Evolutionary conservation across 2,113 vertebrate genomes (phyloP).

Genomic region (Halcyon senegalensis): DNA sequence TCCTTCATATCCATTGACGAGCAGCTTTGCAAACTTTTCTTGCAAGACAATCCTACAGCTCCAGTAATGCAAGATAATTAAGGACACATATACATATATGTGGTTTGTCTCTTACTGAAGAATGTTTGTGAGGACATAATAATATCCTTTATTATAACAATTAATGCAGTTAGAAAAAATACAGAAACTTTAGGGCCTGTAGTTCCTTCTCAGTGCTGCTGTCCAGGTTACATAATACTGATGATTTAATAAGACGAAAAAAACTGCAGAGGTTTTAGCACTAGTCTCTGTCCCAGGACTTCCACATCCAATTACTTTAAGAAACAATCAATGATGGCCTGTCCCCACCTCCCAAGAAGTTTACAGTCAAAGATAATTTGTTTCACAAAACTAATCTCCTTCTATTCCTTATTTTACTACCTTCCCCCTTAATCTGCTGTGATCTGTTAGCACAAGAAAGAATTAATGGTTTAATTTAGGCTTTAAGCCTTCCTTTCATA

Average conservation of each 20-base stretch:
- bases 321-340: background rate
- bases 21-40: background rate
- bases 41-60: background rate
- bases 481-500: background rate
- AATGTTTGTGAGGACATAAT: background rate
- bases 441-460: background rate
- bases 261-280: background rate
- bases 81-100: background rate
- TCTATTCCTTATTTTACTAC: background rate
- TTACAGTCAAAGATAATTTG: background rate
- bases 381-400: background rate
- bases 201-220: background rate
- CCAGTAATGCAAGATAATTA: background rate
- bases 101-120: background rate
- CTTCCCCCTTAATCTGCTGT: background rate
- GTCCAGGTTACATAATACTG: background rate
- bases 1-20: background rate
- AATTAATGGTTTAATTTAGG: constrained; percentile 9
- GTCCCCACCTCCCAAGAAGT: background rate
- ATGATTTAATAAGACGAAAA: background rate
- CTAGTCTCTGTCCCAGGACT: background rate
- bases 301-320: background rate
- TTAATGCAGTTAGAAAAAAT: background rate
- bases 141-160: background rate
- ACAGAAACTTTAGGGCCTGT: background rate